Base-by-base conservation (phyloP, 1,140 invertebrate species). In the Ctenoplectra terminalis region DNA sequence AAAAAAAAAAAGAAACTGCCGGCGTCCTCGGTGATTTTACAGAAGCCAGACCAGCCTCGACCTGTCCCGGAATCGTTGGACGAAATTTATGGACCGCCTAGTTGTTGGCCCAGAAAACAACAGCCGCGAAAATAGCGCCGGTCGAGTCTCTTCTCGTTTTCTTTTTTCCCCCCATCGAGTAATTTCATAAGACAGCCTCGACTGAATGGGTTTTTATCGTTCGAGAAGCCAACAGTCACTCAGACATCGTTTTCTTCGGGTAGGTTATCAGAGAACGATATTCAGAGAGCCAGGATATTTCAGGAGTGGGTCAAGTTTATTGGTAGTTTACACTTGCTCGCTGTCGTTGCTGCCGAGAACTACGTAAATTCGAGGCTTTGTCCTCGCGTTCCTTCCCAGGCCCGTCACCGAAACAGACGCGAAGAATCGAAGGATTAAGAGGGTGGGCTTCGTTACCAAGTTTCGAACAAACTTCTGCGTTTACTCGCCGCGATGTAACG, bases 251-350 rank as follows among this genome's bases (percentile, higher is more conserved):
- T 54, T 70, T 43, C 67, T 70, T 86, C 43, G 54, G 69, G 23
- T 67, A 34, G 43, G 40, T 86, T 29, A 81, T 86, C 67, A 70
- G 60, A 17, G 26, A 74, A 66, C 34, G 20, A 37, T n/a, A 7
- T 8, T 13, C 34, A 23, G 48, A 17, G n/a, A 31, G 46, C n/a
- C n/a, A n/a, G 15, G 58, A 43, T 87, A 87, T 86, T 86, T 83
- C 54, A 60, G 46, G 72, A 87, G 26, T 83, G 60, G 85, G 85
- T 87, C 85, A 87, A 87, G 85, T 87, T 87, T 87, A 80, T 40
- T 43, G 13, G 15, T 2, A 71, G 37, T 58, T n/a, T 37, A 37
- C 7, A 0, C 37, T 31, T 34, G 31, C 17, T 6, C n/a, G 11
- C 17, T 5, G 7, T 11, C 7, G 56, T 15, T 15, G 56, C 56